These are phyloP conservation scores for Taphrorychus bicolor DNA, from an alignment of 2,888 invertebrate genomes.

Conservation along the genomic window DNA sequence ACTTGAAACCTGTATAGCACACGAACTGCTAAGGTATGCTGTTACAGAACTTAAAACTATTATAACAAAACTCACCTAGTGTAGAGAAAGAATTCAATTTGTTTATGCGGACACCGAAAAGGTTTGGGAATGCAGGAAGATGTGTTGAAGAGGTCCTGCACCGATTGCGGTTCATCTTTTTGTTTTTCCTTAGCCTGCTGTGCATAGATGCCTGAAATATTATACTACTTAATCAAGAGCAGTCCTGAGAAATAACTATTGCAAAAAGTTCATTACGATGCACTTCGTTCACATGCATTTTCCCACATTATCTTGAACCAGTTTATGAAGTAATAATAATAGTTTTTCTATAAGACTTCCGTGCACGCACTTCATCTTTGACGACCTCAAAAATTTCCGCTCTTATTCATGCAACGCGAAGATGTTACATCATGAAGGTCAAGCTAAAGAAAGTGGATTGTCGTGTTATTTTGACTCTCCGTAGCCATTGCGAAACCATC, in stretches of 20 bases:
- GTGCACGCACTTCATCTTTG: not conserved
- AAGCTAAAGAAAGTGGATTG: slow-evolving; percentile 2
- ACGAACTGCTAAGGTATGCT: too few species aligned
- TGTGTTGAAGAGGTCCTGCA: slow-evolving; percentile 77
- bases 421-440: slow-evolving; percentile 14
- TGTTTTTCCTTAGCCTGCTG: slow-evolving; percentile 55
- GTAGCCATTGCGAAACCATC: slow-evolving; percentile 12
- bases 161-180: slow-evolving; percentile 62
- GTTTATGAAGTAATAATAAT: not conserved
- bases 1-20: too few species aligned
- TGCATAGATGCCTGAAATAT: slow-evolving; percentile 59
- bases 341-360: not conserved
- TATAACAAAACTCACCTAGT: slow-evolving; percentile 70
- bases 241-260: too few species aligned
- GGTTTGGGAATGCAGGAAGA: slow-evolving; percentile 83
- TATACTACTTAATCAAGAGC: not conserved
- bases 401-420: not conserved
- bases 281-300: not conserved
- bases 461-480: not conserved
- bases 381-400: not conserved
- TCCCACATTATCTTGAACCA: not conserved
- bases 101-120: slow-evolving; percentile 81
- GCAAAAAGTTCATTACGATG: too few species aligned
- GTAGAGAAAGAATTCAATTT: slow-evolving; percentile 82
- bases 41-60: too few species aligned